Evolutionary conservation across 2,797 vertebrate species (phyloP).

Genomic region (Sternarchorhynchus goeldii): DNA sequence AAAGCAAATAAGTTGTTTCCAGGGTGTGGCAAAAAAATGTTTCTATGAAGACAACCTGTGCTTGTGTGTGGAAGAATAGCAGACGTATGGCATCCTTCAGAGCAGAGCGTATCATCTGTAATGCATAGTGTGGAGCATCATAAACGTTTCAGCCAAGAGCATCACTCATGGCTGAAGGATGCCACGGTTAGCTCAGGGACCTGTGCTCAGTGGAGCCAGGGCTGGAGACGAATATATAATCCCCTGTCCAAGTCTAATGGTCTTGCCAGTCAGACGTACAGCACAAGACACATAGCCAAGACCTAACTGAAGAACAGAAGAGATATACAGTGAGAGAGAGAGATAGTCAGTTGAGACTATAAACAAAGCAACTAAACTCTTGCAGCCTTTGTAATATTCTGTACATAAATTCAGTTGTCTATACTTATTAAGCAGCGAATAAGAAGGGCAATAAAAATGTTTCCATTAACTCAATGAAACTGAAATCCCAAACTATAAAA

Average conservation of each 20-base stretch:
- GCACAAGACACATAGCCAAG: constrained; percentile 39
- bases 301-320: constrained; percentile 6
- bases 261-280: constrained; percentile 33
- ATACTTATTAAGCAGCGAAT: too few species aligned
- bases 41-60: neutral
- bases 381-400: too few species aligned
- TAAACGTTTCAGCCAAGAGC: constrained; percentile 39
- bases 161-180: constrained; percentile 42
- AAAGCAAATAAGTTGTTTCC: neutral
- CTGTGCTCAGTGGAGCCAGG: constrained; percentile 38
- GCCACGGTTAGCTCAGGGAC: constrained; percentile 41
- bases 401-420: too few species aligned
- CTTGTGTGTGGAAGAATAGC: neutral
- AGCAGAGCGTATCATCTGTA: constrained; percentile 39
- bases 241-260: constrained; percentile 17
- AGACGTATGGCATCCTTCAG: constrained; percentile 10
- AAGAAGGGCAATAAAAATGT: constrained; percentile 4
- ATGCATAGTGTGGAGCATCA: constrained; percentile 12
- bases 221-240: constrained; percentile 45
- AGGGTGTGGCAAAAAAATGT: neutral
- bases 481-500: constrained; percentile 16
- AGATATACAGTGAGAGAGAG: constrained; percentile 7
- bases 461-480: neutral
- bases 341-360: neutral
- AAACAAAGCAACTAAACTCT: neutral